Evolutionary conservation across 2,113 vertebrate species (phyloP).

Genomic region (Alethe castanea): DNA sequence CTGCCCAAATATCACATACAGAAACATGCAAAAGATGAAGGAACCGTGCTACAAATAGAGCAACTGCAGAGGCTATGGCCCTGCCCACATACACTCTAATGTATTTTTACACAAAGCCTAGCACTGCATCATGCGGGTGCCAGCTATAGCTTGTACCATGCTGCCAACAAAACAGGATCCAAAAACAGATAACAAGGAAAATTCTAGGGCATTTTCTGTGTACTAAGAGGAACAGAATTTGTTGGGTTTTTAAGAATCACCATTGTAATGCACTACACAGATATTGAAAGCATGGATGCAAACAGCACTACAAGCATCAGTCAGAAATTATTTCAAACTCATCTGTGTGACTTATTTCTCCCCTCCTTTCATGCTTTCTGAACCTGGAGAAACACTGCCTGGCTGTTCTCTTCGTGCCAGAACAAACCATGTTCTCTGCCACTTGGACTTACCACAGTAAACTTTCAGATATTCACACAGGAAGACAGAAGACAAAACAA

Average conservation of each 20-base stretch:
- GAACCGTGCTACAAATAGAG: conserved; percentile 46
- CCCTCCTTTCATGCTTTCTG: background rate
- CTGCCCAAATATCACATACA: background rate
- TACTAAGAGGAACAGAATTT: background rate
- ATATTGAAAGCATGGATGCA: background rate
- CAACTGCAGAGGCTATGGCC: conserved; percentile 24
- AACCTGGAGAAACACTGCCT: background rate
- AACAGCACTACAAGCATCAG: background rate
- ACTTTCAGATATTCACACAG: background rate
- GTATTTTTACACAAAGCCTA: conserved; percentile 52
- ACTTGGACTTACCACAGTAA: background rate
- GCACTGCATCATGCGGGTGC: conserved; percentile 6
- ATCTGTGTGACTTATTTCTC: background rate
- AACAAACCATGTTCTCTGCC: background rate
- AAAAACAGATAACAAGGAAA: conserved; percentile 22
- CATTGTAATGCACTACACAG: background rate
- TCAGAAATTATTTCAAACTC: background rate
- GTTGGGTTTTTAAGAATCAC: background rate
- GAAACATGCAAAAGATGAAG: conserved; percentile 3
- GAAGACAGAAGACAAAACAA: background rate
- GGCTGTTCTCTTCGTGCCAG: background rate
- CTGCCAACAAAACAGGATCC: conserved; percentile 10
- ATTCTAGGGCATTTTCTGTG: background rate
- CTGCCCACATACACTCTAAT: background rate
- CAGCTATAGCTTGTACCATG: conserved; percentile 8